Conservation (phyloP, 1,140 invertebrate genomes). For the Drosophila aff. region DNA sequence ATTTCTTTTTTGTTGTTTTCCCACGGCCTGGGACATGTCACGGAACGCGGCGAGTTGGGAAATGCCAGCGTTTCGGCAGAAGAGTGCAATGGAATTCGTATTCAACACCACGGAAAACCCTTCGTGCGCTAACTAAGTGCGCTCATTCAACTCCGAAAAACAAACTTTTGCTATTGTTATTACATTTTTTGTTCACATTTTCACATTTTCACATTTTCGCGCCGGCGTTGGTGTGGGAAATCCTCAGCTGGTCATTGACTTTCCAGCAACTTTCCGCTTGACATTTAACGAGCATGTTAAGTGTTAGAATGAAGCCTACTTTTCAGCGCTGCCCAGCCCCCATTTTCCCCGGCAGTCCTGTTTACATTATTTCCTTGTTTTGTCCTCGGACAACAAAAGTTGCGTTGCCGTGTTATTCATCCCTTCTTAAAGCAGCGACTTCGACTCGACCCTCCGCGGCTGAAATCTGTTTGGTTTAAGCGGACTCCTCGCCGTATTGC, state of each 20-base stretch:
- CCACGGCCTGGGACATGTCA: conserved; percentile 43
- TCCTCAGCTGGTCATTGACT: conserved; percentile 73
- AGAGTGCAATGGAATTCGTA: conserved; percentile 44
- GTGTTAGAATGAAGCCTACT: conserved; percentile 82
- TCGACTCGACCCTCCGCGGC: neutral
- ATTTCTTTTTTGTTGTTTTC: conserved; percentile 29
- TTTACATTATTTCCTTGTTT: conserved; percentile 47
- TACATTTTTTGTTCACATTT: conserved; percentile 56
- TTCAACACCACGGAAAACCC: conserved; percentile 46
- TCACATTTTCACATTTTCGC: conserved; percentile 16
- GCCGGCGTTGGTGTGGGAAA: conserved; percentile 21
- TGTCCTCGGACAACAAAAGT: conserved; percentile 73
- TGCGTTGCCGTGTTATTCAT: conserved; percentile 47
- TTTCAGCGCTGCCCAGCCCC: conserved; percentile 43
- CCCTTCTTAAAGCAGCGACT: conserved; percentile 39
- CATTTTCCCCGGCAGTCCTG: conserved; percentile 1
- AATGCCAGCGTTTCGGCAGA: conserved; percentile 13
- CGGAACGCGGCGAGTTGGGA: conserved; percentile 5
- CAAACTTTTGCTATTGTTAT: conserved; percentile 81
- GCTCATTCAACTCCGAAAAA: conserved; percentile 76
- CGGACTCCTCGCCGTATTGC: conserved; percentile 1
- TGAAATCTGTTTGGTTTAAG: conserved; percentile 32
- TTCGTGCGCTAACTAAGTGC: conserved; percentile 71
- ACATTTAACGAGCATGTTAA: conserved; percentile 82
- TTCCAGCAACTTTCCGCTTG: conserved; percentile 72